Evolutionary conservation across 1,140 invertebrate species (phyloP).

Genomic region (Octopus sinensis): DNA sequence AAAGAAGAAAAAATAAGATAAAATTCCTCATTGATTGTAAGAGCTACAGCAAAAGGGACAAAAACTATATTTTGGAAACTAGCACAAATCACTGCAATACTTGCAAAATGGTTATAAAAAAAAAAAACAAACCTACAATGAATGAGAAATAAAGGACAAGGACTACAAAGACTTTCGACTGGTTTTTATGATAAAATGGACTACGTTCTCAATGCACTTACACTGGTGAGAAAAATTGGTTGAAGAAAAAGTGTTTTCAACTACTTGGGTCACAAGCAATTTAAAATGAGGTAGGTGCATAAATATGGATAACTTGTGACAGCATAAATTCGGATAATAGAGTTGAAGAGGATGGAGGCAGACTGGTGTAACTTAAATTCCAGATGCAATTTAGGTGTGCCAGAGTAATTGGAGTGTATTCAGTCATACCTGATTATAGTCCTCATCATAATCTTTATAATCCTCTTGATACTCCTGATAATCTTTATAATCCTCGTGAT

Average conservation of each 20-base stretch:
- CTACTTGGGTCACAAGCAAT: slow-evolving; percentile 6
- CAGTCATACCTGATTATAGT: slow-evolving; percentile 12
- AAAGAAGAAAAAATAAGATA: too few relatives aligned
- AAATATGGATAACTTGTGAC: not conserved
- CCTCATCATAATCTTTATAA: slow-evolving; percentile 10
- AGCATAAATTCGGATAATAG: not conserved
- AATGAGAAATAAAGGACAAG: not conserved
- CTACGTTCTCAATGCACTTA: not conserved
- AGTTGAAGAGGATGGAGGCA: slow-evolving; percentile 4
- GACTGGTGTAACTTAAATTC: slow-evolving; percentile 7
- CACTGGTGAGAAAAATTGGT: not conserved
- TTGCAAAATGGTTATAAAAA: not conserved
- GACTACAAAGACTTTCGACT: not conserved
- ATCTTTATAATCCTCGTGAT: slow-evolving; percentile 2
- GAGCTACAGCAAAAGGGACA: not conserved
- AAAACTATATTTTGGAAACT: not conserved
- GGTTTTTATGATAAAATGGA: not conserved
- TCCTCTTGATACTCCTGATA: slow-evolving; percentile 8
- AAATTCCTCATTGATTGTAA: not conserved
- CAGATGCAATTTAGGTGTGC: slow-evolving; percentile 1
- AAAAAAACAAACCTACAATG: not conserved
- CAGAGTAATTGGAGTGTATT: not conserved
- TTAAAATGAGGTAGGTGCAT: not conserved
- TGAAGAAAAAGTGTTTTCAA: not conserved
- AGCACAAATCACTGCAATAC: not conserved